Percentiles rank a stretch among this genome's conserved stretches.
These are phyloP conservation scores for Odobenus rosmarus DNA, from an alignment of 2,113 vertebrate species.

Conservation along the genomic window DNA sequence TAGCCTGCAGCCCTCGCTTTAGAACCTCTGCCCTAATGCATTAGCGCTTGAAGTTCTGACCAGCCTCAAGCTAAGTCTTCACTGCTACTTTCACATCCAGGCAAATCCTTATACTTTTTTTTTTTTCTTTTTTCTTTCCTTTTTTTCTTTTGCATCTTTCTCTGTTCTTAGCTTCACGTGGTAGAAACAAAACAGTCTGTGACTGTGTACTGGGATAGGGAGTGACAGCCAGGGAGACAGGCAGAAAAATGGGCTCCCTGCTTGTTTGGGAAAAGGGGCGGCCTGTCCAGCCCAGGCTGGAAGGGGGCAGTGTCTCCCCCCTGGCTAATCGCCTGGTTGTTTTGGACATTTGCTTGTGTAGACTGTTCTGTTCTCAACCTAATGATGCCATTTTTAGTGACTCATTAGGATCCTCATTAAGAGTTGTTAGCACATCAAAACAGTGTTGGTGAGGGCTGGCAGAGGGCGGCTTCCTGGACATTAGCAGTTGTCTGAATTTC, in stretches of 20 bases:
- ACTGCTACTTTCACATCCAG: not conserved
- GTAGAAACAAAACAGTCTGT: not conserved
- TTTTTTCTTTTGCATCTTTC: not conserved
- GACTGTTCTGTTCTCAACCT: conserved; percentile 76
- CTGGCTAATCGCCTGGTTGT: conserved; percentile 56
- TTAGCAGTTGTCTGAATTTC: conserved; percentile 52
- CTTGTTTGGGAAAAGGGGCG: not conserved
- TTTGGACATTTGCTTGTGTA: conserved; percentile 64
- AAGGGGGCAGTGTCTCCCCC: not conserved
- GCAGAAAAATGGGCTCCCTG: not conserved
- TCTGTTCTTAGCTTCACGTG: not conserved
- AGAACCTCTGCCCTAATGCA: not conserved
- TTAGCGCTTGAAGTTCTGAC: not conserved
- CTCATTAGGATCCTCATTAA: conserved; percentile 78
- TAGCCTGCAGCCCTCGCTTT: not conserved
- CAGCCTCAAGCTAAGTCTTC: conserved; percentile 17
- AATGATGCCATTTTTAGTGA: conserved; percentile 80
- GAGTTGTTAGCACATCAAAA: conserved; percentile 77
- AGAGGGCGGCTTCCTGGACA: conserved; percentile 62
- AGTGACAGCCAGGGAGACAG: not conserved
- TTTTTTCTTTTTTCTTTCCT: not conserved
- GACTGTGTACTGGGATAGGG: not conserved
- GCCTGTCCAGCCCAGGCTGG: not conserved
- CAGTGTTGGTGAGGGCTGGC: conserved; percentile 65
- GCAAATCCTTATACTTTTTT: not conserved